Conservation (phyloP, 2,888 invertebrate genomes). For the Geophilus truncorum region DNA sequence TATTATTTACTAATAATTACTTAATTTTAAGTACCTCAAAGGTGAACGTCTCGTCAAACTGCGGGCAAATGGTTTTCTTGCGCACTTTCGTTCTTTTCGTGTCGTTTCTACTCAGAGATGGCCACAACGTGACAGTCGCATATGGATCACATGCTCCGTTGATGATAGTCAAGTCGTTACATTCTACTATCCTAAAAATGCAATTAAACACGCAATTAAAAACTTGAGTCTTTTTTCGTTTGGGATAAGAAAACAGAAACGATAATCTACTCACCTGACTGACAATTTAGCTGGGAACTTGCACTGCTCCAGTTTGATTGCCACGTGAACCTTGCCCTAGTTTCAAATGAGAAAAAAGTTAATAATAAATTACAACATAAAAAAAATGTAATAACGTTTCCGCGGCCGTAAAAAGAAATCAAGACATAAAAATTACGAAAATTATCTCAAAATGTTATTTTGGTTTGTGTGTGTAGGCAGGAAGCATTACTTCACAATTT, state of each 20-base stretch:
- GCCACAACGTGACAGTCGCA: conserved; percentile 71
- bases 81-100: conserved; percentile 75
- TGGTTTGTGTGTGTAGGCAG: not conserved
- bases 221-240: not conserved
- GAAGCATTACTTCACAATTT: not conserved
- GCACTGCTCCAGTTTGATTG: conserved; percentile 65
- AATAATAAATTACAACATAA: not conserved
- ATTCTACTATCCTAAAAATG: conserved; percentile 63
- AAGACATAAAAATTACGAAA: not conserved
- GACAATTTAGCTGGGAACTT: conserved; percentile 52
- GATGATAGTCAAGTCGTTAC: conserved; percentile 79
- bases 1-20: not conserved
- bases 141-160: conserved; percentile 89
- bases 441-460: not conserved
- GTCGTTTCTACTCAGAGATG: conserved; percentile 73
- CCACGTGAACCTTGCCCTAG: conserved; percentile 71
- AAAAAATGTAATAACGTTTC: not conserved
- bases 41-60: conserved; percentile 79
- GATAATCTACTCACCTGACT: conserved; percentile 49
- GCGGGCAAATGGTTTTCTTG: conserved; percentile 85
- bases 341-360: conserved; percentile 32
- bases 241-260: not conserved
- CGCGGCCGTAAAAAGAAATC: not conserved
- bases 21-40: conserved; percentile 57
- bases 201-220: not conserved